phyloP scores from a whole-genome alignment of 1,140 invertebrate species.

The Neodiprion lecontei region DNA sequence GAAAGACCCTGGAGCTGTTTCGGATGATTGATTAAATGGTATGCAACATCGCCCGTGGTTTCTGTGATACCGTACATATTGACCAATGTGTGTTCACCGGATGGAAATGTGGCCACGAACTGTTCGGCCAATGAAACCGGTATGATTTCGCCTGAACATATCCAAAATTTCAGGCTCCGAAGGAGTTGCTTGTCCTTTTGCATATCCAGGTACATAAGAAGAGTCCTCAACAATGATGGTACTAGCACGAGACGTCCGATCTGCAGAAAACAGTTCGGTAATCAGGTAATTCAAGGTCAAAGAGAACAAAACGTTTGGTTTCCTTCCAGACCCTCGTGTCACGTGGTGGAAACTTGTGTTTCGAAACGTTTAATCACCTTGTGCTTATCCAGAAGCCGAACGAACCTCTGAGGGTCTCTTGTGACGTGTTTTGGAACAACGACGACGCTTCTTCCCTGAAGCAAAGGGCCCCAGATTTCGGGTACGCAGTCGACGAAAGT shows the following conservation, averaged over 20 bases:
- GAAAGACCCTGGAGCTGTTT: conserved; percentile 68
- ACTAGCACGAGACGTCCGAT: conserved; percentile 82
- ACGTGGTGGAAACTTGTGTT: not conserved
- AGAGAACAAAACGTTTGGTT: too few species aligned
- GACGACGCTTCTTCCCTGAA: conserved; percentile 75
- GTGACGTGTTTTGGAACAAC: conserved; percentile 75
- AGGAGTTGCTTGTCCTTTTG: conserved; percentile 55
- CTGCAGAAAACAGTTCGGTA: conserved; percentile 40
- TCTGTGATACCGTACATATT: conserved; percentile 93
- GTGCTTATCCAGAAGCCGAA: conserved; percentile 71
- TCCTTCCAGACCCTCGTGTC: too few species aligned
- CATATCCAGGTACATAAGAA: conserved; percentile 72
- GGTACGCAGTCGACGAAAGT: conserved; percentile 88
- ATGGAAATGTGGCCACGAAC: conserved; percentile 75
- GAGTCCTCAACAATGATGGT: conserved; percentile 79
- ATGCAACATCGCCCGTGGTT: conserved; percentile 84
- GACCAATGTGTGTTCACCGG: conserved; percentile 68
- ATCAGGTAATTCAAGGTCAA: too few species aligned
- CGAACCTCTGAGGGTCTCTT: conserved; percentile 76
- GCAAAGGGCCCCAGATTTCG: conserved; percentile 84
- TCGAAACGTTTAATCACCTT: conserved; percentile 59
- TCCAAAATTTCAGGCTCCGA: conserved; percentile 73
- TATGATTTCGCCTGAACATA: conserved; percentile 84
- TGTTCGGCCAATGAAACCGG: conserved; percentile 70
- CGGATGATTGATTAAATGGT: conserved; percentile 60